Base-by-base conservation (phyloP, 1,140 invertebrate species). In the Thaumetopoea pityocampa region DNA sequence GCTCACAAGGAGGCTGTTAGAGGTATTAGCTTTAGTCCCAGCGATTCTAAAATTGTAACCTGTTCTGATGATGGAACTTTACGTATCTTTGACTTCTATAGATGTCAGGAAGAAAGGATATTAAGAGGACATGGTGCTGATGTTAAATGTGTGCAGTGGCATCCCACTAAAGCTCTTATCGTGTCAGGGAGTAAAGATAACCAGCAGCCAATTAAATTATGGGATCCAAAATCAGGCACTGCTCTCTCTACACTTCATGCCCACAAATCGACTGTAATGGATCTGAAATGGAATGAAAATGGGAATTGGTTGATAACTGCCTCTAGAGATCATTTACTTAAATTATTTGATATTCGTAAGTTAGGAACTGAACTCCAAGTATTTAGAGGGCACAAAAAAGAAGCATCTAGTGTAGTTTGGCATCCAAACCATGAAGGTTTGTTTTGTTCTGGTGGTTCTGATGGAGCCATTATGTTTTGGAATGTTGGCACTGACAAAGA, bases 101-200 rank as follows among this genome's bases (percentile, higher is more conserved):
- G 94, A 60, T 99, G 97, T 85, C 92, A 96, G 62, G 98, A 99
- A 89, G 98, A 99, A 86, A 91, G 92, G 85, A 95, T 98, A 67
- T 88, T 99, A 4, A 88, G 96, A 89, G 98, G 98, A 56, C 98
- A 99, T 82, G 98, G 98, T 56, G 96, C 98, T 9, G 98, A 99
- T 89, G 98, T 99, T 0, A 99, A 99, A 83, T 99, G 97, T 85
- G 96, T 99, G 3, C 97, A 99, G 78, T 99, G 98, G 98, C 98
- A 99, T 89, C 98, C 98, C 3, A 94, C 96, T 51, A 99, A 99
- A 85, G 92, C 94, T 52, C 88, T 99, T 32, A 91, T 99, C 57
- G 95, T 98, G 10, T 99, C 98, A 7, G 98, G 98, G 0, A 99
- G 97, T 78, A 99, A 99, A 87, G 98, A 99, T 80, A 99, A 98